Conservation (phyloP, 2,113 vertebrate genomes). For the Seriola aureovittata region DNA sequence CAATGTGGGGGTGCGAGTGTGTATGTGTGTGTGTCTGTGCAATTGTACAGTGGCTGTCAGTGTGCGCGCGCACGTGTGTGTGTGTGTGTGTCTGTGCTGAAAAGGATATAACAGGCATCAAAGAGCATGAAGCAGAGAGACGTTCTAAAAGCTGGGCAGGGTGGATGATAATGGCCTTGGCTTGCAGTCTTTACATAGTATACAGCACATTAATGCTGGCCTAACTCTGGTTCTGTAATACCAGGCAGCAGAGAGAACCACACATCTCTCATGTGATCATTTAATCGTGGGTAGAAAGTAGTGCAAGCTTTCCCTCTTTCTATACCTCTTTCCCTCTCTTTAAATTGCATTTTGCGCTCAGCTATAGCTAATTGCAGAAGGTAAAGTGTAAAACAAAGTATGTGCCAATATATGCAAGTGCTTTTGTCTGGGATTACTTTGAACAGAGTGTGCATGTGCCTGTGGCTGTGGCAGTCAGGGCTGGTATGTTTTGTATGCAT, state of each 20-base stretch:
- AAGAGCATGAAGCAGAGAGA: slow-evolving; percentile 58
- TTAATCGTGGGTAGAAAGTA: slow-evolving; percentile 34
- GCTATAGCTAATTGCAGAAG: slow-evolving; percentile 1
- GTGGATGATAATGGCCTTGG: slow-evolving; percentile 70
- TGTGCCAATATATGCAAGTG: slow-evolving; percentile 28
- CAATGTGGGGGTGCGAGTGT: background rate
- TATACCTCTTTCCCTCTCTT: slow-evolving; percentile 16
- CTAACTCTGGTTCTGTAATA: slow-evolving; percentile 53
- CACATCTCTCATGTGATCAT: slow-evolving; percentile 42
- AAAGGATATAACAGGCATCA: slow-evolving; percentile 48
- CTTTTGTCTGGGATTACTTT: slow-evolving; percentile 42
- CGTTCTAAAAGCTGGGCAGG: slow-evolving; percentile 53
- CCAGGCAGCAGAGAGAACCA: slow-evolving; percentile 30
- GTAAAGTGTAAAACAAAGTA: no score
- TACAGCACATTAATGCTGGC: slow-evolving; percentile 62
- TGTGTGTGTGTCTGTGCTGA: slow-evolving; percentile 25
- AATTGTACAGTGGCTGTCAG: slow-evolving; percentile 18
- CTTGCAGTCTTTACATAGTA: slow-evolving; percentile 66
- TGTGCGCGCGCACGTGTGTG: slow-evolving; percentile 24
- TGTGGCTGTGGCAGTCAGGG: background rate
- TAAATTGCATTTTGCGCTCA: slow-evolving; percentile 47
- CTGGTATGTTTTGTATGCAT: slow-evolving; percentile 35
- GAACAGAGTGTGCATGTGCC: background rate
- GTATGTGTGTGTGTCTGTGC: background rate
- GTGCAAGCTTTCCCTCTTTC: slow-evolving; percentile 29